Evolutionary conservation across 2,113 vertebrate species (phyloP), one percentile per base, ranked within the genome.

Genomic region (Pycnonotus jocosus): DNA sequence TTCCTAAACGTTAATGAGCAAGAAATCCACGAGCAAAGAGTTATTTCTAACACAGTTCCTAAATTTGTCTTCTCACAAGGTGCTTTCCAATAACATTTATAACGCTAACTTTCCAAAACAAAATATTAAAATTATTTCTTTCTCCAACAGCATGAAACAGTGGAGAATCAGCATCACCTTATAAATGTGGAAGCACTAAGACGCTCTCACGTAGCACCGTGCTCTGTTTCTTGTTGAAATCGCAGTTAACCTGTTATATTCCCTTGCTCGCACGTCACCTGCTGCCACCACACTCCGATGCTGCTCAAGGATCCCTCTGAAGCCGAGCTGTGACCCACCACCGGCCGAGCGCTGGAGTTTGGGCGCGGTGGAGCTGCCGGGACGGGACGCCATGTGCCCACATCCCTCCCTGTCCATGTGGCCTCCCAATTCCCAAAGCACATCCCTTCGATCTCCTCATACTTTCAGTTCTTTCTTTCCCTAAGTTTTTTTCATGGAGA

Each of bases 81-180:
- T 5, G 31, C 33, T 65, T 77, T 17, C 37, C 11, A n/a, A 0
- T 2, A 44, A 38, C 33, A 2, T 3, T 3, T 15, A 1, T 4
- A 28, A 53, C 5, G 7, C 8, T 1, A 8, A 1, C 12, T 48
- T 66, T 21, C 58, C 21, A 23, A 37, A 79, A 18, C 8, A 33
- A 53, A 1, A 7, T 0, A 19, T 3, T 15, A 31, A 19, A 54
- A 17, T 12, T 2, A 37, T 7, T 57, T 10, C 6, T n/a, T 24
- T 12, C n/a, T 24, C 23, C 30, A 54, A 33, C 20, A 58, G 16
- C 48, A 3, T 1, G 12, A 44, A 78, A 20, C 0, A 12, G 13
- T 0, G 1, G 14, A 37, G 50, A 12, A 54, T 1, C 7, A 40
- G 68, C 20, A 45, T 1, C 7, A 2, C 21, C 22, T 0, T 8